phyloP scores from a whole-genome alignment of 2,113 vertebrate genomes.

The Platanista minor region DNA sequence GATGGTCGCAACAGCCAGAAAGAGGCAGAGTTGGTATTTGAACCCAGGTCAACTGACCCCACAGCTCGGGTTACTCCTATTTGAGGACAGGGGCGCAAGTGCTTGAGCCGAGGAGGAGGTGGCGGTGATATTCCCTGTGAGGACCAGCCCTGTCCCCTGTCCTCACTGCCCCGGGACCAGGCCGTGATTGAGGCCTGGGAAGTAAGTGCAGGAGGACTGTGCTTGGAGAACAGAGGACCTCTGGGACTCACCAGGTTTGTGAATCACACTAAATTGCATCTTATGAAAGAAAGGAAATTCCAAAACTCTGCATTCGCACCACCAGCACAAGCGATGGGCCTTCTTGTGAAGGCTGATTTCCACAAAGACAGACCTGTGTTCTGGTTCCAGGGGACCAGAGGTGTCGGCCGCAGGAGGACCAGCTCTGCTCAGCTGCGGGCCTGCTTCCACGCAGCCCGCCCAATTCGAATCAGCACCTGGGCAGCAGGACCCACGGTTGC shows the following conservation, averaged over 20 bases:
- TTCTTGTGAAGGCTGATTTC: background rate
- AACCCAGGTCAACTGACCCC: background rate
- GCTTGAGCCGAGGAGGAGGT: rapidly evolving
- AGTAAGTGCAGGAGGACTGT: background rate
- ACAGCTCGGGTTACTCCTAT: background rate
- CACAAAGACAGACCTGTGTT: conserved; percentile 41
- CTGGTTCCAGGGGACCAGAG: background rate
- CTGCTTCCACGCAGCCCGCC: background rate
- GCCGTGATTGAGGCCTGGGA: background rate
- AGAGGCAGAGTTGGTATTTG: background rate
- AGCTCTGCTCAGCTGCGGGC: background rate
- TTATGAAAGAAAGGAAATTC: conserved; percentile 1
- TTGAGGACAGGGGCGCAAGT: background rate
- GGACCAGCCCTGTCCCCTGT: background rate
- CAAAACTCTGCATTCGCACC: background rate
- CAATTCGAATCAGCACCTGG: background rate
- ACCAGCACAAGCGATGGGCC: background rate
- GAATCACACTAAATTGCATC: background rate
- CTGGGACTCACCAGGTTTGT: background rate
- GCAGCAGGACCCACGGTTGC: background rate
- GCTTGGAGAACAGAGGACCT: background rate
- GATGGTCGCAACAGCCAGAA: background rate
- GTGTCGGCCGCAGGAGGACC: background rate
- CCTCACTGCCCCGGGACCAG: background rate
- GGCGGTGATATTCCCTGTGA: background rate